Percentiles rank a stretch among this genome's conserved stretches.
Evolutionary conservation across 1,140 invertebrate species (phyloP).

Genomic region (Bombus impatiens): DNA sequence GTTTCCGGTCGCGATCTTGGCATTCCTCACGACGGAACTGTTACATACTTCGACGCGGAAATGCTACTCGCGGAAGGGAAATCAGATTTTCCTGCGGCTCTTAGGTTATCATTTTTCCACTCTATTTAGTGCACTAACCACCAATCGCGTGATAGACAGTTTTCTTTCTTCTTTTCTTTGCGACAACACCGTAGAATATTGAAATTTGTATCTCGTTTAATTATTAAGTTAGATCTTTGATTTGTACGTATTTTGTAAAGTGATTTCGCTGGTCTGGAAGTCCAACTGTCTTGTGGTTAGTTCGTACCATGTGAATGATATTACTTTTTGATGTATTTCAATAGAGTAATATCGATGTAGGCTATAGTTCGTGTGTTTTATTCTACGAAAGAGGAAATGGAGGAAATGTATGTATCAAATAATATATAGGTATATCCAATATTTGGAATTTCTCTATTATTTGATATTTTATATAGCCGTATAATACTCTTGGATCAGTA

Average conservation of each 20-base stretch:
- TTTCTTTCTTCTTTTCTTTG: background rate
- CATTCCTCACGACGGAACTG: slow-evolving; percentile 2
- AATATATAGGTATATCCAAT: too few relatives aligned
- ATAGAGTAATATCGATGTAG: background rate
- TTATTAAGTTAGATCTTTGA: background rate
- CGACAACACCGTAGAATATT: background rate
- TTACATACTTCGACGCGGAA: background rate
- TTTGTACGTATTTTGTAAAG: background rate
- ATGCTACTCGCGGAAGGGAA: background rate
- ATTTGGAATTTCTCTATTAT: too few relatives aligned
- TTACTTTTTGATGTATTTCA: too few relatives aligned
- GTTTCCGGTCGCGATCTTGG: background rate
- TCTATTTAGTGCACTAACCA: slow-evolving; percentile 4
- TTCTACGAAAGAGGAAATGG: too few relatives aligned
- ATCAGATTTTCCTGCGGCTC: background rate
- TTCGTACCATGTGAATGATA: too few relatives aligned
- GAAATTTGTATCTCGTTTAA: background rate
- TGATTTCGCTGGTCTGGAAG: background rate
- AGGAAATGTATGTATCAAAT: background rate
- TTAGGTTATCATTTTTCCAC: background rate
- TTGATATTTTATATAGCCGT: too few relatives aligned
- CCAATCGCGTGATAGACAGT: background rate
- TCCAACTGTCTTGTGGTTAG: background rate
- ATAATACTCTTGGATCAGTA: too few relatives aligned
- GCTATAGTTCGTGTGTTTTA: background rate